A percentile compares a stretch with the other conserved stretches of the same genome.
Conservation (phyloP, 1,140 invertebrate genomes). For the Sitobion miscanthi region DNA sequence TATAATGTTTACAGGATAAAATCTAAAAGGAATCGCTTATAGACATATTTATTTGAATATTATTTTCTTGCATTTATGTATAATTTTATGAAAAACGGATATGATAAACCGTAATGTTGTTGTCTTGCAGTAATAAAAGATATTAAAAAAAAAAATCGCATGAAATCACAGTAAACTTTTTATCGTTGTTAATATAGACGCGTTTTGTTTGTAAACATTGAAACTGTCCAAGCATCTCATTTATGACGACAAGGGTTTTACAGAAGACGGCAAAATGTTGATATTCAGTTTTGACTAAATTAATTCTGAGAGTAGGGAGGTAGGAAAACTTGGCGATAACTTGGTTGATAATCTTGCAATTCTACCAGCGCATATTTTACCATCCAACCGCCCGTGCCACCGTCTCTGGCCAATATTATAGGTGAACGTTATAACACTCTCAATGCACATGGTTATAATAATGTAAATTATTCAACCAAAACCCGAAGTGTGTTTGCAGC, state of each 20-base stretch:
- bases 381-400: neutral
- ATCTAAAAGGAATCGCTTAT: neutral
- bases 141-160: neutral
- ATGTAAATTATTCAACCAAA: conserved; percentile 47
- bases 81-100: neutral
- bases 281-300: conserved; percentile 1
- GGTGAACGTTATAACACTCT: conserved; percentile 35
- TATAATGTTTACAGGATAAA: neutral
- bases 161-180: neutral
- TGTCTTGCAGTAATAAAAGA: neutral
- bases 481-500: conserved; percentile 20
- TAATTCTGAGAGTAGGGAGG: neutral
- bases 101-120: neutral
- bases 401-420: conserved; percentile 6
- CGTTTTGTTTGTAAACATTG: neutral
- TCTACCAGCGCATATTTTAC: conserved; percentile 28
- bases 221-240: neutral
- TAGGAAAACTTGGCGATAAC: conserved; percentile 23
- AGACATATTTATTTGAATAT: neutral
- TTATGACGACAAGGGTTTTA: neutral
- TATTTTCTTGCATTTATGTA: neutral
- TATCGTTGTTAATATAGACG: neutral
- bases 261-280: neutral
- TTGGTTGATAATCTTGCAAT: conserved; percentile 33
- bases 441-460: conserved; percentile 28